A percentile compares a stretch with the other conserved stretches of the same genome.
Evolutionary conservation across 2,797 vertebrate species (phyloP).

Genomic region (Rhinophrynus dorsalis): DNA sequence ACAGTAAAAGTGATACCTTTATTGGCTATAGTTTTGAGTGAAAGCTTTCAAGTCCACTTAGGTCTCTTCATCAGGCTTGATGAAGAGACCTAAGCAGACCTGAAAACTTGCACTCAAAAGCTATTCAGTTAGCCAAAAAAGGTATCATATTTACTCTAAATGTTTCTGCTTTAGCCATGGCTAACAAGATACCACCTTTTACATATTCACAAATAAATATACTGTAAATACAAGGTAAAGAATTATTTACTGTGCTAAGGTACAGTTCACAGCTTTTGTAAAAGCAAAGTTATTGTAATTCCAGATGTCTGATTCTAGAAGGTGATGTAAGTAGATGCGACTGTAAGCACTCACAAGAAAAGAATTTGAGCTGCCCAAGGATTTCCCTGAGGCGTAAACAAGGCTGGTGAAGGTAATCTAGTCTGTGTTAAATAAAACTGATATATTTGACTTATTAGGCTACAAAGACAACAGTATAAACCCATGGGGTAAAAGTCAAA

Average conservation of each 20-base stretch:
- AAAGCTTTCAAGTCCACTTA: no score
- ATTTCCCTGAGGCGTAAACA: conserved; percentile 20
- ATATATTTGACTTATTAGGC: conserved; percentile 1
- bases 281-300: neutral
- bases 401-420: neutral
- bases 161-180: no score
- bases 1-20: no score
- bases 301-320: neutral
- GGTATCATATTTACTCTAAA: no score
- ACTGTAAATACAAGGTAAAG: neutral
- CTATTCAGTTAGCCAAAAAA: no score
- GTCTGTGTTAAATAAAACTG: conserved; percentile 11
- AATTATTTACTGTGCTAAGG: neutral
- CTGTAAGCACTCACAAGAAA: conserved; percentile 17
- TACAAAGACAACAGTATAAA: conserved; percentile 3
- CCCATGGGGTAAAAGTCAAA: neutral
- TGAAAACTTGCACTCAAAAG: no score
- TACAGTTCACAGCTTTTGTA: neutral
- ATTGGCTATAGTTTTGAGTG: no score
- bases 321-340: conserved; percentile 18
- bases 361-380: conserved; percentile 10
- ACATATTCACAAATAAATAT: no score
- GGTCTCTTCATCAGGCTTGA: no score
- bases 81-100: no score
- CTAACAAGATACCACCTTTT: no score